Base-by-base conservation (phyloP, 2,888 invertebrate species). In the Quadroppia sp. region DNA sequence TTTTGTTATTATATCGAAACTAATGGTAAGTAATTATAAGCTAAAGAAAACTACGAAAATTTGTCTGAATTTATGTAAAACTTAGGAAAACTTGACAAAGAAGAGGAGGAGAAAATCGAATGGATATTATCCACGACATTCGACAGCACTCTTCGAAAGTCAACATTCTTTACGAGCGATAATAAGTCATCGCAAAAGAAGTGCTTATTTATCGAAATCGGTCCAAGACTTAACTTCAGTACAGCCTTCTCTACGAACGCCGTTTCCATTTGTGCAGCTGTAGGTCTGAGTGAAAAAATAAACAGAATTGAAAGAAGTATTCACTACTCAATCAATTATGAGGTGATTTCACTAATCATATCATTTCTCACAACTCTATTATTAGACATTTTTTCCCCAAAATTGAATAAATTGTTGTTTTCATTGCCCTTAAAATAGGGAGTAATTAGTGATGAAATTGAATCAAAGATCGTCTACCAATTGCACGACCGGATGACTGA, bases 221-320 rank as follows among this genome's bases (percentile, higher is more conserved):
- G 77, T 45, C 79, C 78, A 81, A 89, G 94, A 79, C 89, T 94
- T 79, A 94, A 94, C 83, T 96, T 96, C 82, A 94, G 94, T 20
- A 97, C 97, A 50, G 90, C 98, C 0, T 92, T 92, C 82, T 96
- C 95, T 0, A 96, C 94, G 78, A 98, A 98, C 84, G 93, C 94
- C 36, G 91, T 97, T 0, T 94, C 95, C 72, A 96, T 97, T 78
- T 95, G 94, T 81, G 88, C 89, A 77, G 90, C 92, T 79, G 87
- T 94, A 61, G 91, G 92, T 2, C 83, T 96, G 42, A 64, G 20
- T 42, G 83, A 84, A 53, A 87, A 88, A 81, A 86, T 98, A 4
- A 86, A 84, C 3, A 87, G 97, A 72, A 85, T 98, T 72, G 98
- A 98, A 84, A 86, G 87, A 45, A 91, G 92, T 0, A 88, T 87